A percentile compares a stretch with the other conserved stretches of the same genome.
Evolutionary conservation across 2,888 invertebrate species (phyloP).

Genomic region (Thera britannica): DNA sequence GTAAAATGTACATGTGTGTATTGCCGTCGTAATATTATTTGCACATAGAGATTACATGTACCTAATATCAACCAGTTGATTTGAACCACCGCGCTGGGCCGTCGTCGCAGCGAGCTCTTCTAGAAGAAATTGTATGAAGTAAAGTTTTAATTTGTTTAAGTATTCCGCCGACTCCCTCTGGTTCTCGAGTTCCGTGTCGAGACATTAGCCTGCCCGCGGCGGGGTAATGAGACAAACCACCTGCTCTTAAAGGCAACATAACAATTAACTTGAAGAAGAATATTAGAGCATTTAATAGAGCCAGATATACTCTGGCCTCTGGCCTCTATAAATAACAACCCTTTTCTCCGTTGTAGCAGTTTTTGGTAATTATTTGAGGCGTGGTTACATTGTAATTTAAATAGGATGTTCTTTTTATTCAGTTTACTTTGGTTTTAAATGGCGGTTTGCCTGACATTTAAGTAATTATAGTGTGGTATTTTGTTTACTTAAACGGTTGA

Average conservation of each 20-base stretch:
- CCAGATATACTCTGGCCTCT: conserved; percentile 76
- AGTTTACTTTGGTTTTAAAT: conserved; percentile 9
- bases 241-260: conserved; percentile 82
- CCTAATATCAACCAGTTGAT: neutral
- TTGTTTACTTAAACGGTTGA: neutral
- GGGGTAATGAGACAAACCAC: conserved; percentile 79
- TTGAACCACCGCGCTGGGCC: neutral
- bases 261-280: conserved; percentile 82
- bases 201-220: conserved; percentile 71
- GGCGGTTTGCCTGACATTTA: neutral
- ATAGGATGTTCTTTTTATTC: conserved; percentile 21
- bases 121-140: conserved; percentile 62
- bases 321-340: conserved; percentile 80
- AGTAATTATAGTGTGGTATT: neutral
- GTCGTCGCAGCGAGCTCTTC: neutral
- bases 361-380: conserved; percentile 71
- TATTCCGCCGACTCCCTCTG: conserved; percentile 71
- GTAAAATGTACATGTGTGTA: no score
- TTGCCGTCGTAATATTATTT: no score
- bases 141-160: conserved; percentile 84
- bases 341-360: conserved; percentile 64
- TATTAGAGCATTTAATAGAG: conserved; percentile 82
- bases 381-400: conserved; percentile 20
- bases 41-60: neutral
- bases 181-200: conserved; percentile 70